These are phyloP conservation scores for Orbicella faveolata DNA, from an alignment of 64 coral and sea anemone genomes.

Conservation along the genomic window DNA sequence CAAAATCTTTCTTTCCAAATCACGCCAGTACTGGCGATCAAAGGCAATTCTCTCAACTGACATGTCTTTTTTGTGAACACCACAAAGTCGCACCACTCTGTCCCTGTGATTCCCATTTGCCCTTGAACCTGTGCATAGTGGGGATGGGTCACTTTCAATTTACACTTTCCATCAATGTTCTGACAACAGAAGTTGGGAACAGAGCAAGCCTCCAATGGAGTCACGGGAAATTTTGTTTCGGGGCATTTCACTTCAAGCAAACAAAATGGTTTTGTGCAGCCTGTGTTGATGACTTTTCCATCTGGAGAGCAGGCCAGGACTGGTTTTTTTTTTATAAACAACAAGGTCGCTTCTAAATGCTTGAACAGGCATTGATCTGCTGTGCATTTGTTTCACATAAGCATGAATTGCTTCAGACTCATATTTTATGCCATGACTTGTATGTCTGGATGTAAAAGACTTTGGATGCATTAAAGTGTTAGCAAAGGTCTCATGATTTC, in stretches of 20 bases:
- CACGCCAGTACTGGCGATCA: not conserved
- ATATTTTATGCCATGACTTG: too few relatives aligned
- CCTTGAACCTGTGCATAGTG: slow-evolving; percentile 36
- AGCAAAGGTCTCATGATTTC: too few relatives aligned
- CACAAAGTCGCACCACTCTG: slow-evolving; percentile 38
- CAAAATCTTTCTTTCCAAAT: not conserved
- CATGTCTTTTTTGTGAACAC: slow-evolving; percentile 8
- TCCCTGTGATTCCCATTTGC: slow-evolving; percentile 14
- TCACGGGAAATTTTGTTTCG: slow-evolving; percentile 7
- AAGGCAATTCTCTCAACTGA: slow-evolving; percentile 22
- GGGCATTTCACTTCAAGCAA: not conserved
- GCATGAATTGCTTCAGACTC: too few relatives aligned
- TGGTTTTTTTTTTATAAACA: too few relatives aligned
- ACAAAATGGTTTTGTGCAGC: not conserved
- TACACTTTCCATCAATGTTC: not conserved
- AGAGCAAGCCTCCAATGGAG: slow-evolving; percentile 31
- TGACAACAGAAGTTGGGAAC: not conserved
- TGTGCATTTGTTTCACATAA: too few relatives aligned
- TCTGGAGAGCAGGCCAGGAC: not conserved
- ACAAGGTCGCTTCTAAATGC: too few relatives aligned
- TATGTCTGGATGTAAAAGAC: too few relatives aligned
- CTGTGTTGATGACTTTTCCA: slow-evolving; percentile 41
- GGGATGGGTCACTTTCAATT: not conserved
- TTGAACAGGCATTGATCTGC: too few relatives aligned
- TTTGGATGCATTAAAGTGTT: too few relatives aligned